A percentile compares a stretch with the other conserved stretches of the same genome.
These are phyloP conservation scores for Arion vulgaris DNA, from an alignment of 1,140 invertebrate genomes.

Conservation along the genomic window DNA sequence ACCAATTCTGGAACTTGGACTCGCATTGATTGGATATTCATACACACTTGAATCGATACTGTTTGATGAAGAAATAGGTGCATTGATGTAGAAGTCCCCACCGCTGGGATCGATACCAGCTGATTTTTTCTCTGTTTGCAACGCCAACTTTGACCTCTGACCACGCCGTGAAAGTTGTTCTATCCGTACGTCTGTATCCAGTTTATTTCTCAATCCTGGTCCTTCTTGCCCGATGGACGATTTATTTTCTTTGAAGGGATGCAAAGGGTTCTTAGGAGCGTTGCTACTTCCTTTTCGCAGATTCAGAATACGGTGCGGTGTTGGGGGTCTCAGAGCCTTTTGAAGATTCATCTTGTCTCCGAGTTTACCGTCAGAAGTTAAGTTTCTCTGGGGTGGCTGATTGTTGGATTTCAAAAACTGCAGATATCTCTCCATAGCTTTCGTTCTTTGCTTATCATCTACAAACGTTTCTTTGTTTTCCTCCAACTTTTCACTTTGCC, in stretches of 20 bases:
- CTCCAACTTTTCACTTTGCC: background rate
- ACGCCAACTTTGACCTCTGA: background rate
- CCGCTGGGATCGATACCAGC: background rate
- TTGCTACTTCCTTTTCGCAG: background rate
- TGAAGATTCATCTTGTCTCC: background rate
- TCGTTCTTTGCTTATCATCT: background rate
- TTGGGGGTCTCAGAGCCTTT: background rate
- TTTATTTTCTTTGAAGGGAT: background rate
- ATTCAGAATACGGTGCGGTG: background rate
- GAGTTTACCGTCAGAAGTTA: background rate
- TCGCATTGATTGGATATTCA: background rate
- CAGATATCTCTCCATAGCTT: constrained; percentile 2
- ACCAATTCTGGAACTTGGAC: background rate
- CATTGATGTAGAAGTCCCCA: background rate
- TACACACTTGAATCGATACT: background rate
- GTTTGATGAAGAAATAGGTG: background rate
- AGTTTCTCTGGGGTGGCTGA: background rate
- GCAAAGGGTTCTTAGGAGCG: background rate
- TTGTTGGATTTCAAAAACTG: background rate
- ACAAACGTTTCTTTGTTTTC: background rate
- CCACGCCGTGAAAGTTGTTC: background rate
- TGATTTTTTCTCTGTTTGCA: background rate
- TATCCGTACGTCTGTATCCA: background rate
- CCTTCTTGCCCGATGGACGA: background rate
- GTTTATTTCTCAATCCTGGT: background rate